Base-by-base conservation (phyloP, 2,113 vertebrate genomes). In the Microcebus jonahi region DNA sequence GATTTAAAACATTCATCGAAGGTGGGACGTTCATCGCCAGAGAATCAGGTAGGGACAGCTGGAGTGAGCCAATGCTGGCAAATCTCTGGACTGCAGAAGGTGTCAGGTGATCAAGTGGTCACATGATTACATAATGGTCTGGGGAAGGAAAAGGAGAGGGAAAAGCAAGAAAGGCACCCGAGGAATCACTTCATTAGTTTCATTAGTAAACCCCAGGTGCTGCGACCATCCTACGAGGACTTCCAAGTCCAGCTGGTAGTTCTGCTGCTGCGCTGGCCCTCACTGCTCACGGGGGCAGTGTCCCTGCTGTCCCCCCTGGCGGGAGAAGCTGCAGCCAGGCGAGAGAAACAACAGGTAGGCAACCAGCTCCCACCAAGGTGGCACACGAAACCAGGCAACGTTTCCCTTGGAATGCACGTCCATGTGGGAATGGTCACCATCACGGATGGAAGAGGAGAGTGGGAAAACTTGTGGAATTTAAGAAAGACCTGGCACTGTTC, bases 381-480 rank as follows among this genome's bases (percentile, higher is more conserved):
- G 20, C 80, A 48, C 2, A 48, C 3, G 31, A 48, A 57, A 73
- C 23, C 14, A 50, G 13, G 10, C 29, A 36, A 3, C 11, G 6
- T 83, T 76, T 77, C 88, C 17, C 0, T 63, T 42, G 77, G 61
- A 84, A 83, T 63, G 59, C 88, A 70, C 76, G 20, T 84, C 17
- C 55, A 29, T n/a, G 13, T 5, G 23, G 53, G 36, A 57, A 13
- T 2, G 73, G 18, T 29, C 39, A 59, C 50, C 10, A 7, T 50
- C 17, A 50, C 0, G 23, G 61, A 59, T 0, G 3, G 75, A 6
- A 48, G 57, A 27, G 57, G 8, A 53, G 34, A n/a, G 7, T 55
- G 9, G 59, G 36, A 53, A 83, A 63, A 63, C 39, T 4, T 0
- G 3, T 45, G 31, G 59, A 23, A 50, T 59, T 63, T 23, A 34